Conservation (phyloP, 2,113 vertebrate species). For the Hypanus sabinus region DNA sequence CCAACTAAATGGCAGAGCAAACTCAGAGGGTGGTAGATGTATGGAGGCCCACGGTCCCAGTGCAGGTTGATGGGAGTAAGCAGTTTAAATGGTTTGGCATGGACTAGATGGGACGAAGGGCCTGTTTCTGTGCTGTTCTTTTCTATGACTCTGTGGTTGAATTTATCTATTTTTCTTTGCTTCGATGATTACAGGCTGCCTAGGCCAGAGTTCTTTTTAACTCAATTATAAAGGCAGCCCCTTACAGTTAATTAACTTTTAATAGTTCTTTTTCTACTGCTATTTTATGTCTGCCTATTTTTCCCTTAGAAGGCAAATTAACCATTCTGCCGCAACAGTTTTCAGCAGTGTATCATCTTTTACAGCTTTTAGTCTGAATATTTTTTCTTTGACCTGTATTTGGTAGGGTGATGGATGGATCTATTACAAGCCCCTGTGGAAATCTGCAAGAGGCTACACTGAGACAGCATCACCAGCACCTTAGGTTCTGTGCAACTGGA, state of each 20-base stretch:
- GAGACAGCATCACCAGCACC: conserved; percentile 53
- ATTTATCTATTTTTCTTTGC: not conserved
- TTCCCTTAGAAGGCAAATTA: not conserved
- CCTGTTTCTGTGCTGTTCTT: too few species aligned
- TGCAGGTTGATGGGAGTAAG: too few species aligned
- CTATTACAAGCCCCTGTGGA: conserved; percentile 89
- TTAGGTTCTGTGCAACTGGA: conserved; percentile 41
- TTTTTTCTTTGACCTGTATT: not conserved
- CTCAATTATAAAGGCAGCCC: not conserved
- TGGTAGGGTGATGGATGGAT: conserved; percentile 85
- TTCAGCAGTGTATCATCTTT: not conserved
- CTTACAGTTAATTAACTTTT: not conserved
- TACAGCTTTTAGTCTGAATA: not conserved
- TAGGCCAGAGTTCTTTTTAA: not conserved
- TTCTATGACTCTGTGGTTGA: too few species aligned
- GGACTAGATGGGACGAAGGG: too few species aligned
- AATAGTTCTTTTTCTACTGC: not conserved
- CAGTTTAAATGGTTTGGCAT: too few species aligned
- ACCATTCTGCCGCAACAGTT: not conserved
- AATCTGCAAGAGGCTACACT: conserved; percentile 46
- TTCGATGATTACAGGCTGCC: not conserved
- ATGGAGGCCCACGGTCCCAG: too few species aligned
- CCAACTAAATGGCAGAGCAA: not conserved
- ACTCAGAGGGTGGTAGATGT: too few species aligned
- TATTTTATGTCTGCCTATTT: too few species aligned